Evolutionary conservation across 2,113 vertebrate species (phyloP).

Genomic region (Peromyscus polionotus): DNA sequence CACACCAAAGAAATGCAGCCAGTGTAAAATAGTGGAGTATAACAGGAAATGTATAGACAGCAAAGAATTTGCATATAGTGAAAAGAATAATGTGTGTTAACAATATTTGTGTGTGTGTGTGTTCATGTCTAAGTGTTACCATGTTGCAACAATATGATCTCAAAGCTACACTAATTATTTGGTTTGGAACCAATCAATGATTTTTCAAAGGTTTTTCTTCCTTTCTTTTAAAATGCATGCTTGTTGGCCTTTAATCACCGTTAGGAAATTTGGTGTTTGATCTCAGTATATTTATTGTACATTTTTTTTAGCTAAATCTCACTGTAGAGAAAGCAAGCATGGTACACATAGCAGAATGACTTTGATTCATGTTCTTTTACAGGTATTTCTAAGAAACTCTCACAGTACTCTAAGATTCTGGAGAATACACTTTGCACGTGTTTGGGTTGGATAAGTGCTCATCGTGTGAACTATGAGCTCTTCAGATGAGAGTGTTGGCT

Average conservation of each 20-base stretch:
- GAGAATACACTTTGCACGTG: not conserved
- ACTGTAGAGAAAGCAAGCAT: not conserved
- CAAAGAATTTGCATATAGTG: not conserved
- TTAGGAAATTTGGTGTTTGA: not conserved
- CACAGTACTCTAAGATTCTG: not conserved
- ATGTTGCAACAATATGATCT: not conserved
- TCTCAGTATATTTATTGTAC: not conserved
- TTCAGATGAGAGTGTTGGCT: rapidly evolving
- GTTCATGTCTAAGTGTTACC: not conserved
- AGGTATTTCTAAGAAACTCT: not conserved
- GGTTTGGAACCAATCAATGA: not conserved
- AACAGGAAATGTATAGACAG: not conserved
- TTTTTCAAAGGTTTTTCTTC: not conserved
- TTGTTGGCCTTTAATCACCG: not conserved
- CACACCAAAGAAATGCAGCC: not conserved
- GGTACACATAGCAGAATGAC: not conserved
- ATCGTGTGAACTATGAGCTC: not conserved
- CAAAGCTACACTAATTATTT: not conserved
- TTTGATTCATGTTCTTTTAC: not conserved
- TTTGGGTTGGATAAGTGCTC: not conserved
- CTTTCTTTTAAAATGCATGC: not conserved
- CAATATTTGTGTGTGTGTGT: not conserved
- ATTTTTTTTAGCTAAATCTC: not conserved
- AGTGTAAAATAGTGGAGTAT: not conserved
- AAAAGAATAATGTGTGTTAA: not conserved